Evolutionary conservation across 2,888 invertebrate species (phyloP).

Genomic region (Callosobruchus maculatus): DNA sequence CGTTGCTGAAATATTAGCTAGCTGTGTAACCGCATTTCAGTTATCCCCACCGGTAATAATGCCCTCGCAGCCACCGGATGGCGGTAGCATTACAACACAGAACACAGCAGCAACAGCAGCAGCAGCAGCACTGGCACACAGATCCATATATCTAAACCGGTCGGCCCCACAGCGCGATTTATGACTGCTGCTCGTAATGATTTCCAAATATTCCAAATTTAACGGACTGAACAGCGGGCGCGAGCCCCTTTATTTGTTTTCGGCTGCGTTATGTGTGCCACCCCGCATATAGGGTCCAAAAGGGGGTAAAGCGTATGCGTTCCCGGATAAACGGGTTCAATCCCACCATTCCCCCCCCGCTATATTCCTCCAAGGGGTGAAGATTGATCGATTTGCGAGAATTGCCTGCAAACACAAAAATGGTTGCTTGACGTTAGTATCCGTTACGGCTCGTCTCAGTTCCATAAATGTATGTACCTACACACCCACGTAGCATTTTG

Average conservation of each 20-base stretch:
- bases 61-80: slow-evolving; percentile 1
- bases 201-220: slow-evolving; percentile 24
- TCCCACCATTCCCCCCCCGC: background rate
- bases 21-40: slow-evolving; percentile 15
- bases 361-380: background rate
- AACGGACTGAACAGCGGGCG: slow-evolving; percentile 17
- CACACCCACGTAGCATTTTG: too few relatives aligned
- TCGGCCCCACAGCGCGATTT: background rate
- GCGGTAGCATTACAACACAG: background rate
- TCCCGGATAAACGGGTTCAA: background rate
- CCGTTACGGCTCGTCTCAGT: too few relatives aligned
- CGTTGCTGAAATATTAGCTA: background rate
- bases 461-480: too few relatives aligned
- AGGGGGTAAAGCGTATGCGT: background rate
- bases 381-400: background rate
- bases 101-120: too few relatives aligned
- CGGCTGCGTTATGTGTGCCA: background rate
- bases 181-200: slow-evolving; percentile 18
- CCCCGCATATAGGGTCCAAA: background rate
- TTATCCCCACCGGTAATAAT: slow-evolving; percentile 23
- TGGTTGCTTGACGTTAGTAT: background rate
- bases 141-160: background rate
- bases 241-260: slow-evolving; percentile 17
- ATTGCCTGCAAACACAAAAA: too few relatives aligned
- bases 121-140: background rate